These are phyloP conservation scores for Metacarcinus magister DNA, from an alignment of 2,888 invertebrate species.

Conservation along the genomic window DNA sequence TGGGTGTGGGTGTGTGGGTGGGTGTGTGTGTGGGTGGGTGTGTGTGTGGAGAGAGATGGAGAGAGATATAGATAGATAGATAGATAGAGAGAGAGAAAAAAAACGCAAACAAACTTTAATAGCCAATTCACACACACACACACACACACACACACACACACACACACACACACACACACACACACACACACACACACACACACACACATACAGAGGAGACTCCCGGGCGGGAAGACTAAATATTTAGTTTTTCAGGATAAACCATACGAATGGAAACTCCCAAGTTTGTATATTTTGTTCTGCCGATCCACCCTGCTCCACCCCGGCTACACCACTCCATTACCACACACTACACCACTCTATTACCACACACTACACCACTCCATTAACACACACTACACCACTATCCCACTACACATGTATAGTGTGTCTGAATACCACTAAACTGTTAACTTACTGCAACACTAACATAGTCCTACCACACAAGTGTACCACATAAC, in stretches of 20 bases:
- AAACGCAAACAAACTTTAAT: neutral
- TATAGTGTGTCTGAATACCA: neutral
- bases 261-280: neutral
- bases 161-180: neutral
- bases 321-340: neutral
- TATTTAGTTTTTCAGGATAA: neutral
- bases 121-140: neutral
- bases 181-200: conserved; percentile 14
- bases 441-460: no score
- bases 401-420: neutral
- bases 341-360: neutral
- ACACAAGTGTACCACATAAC: no score
- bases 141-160: neutral
- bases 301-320: neutral
- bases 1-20: neutral
- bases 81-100: neutral
- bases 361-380: neutral
- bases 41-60: neutral
- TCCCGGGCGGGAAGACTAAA: neutral
- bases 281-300: neutral
- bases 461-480: no score
- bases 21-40: neutral
- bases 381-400: neutral
- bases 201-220: neutral
- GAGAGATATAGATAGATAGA: neutral